These are phyloP conservation scores for Petaurus breviceps DNA, from an alignment of 2,113 vertebrate species.

Conservation along the genomic window DNA sequence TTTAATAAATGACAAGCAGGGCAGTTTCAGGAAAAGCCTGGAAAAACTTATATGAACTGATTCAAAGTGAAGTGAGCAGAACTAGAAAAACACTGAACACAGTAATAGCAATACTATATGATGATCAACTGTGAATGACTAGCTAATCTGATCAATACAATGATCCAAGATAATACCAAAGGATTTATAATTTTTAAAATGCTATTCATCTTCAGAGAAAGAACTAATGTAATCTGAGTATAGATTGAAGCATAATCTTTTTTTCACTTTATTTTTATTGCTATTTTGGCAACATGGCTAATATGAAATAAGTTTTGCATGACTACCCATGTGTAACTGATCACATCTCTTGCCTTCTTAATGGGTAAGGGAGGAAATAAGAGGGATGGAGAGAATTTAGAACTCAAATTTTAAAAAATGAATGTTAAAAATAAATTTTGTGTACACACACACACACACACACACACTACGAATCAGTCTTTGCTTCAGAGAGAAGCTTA, in stretches of 20 bases:
- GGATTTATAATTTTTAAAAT: neutral
- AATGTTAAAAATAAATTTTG: no score
- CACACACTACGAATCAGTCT: neutral
- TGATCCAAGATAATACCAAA: neutral
- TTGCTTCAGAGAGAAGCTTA: neutral
- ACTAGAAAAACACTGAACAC: no score
- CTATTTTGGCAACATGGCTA: neutral
- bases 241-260: neutral
- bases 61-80: no score
- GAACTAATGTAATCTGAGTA: neutral
- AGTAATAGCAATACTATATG: neutral
- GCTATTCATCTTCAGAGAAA: neutral
- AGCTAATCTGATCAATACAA: neutral
- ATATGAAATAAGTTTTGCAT: neutral
- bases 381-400: neutral
- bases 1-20: no score
- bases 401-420: neutral
- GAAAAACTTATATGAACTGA: no score
- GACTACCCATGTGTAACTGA: neutral
- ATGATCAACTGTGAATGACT: neutral
- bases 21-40: no score
- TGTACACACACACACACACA: no score
- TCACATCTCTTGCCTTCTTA: no score
- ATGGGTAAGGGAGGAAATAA: neutral
- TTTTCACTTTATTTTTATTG: neutral